Percentiles rank a stretch among this genome's conserved stretches.
phyloP scores from a whole-genome alignment of 1,140 invertebrate genomes.

The Amphibalanus amphitrite region DNA sequence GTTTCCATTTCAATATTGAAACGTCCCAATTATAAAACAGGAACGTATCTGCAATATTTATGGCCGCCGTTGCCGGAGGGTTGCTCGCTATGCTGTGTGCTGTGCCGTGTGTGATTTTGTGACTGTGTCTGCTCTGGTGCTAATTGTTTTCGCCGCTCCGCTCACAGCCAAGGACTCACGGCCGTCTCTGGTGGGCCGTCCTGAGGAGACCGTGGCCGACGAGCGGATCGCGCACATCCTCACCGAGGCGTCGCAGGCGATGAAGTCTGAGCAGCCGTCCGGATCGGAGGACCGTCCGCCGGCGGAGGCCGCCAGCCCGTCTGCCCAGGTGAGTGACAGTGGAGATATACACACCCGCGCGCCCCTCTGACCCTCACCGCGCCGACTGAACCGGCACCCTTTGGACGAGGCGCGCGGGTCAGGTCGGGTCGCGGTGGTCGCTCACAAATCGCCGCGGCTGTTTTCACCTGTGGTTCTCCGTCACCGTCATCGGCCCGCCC shows the following conservation, averaged over 20 bases:
- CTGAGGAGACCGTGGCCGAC: constrained; percentile 64
- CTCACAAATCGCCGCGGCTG: too few relatives aligned
- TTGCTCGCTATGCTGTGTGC: too few relatives aligned
- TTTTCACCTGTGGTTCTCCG: too few relatives aligned
- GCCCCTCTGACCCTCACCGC: too few relatives aligned
- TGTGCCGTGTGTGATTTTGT: too few relatives aligned
- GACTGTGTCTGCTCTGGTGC: too few relatives aligned
- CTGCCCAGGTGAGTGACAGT: constrained; percentile 4
- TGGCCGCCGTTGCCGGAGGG: background rate
- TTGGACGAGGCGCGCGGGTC: too few relatives aligned
- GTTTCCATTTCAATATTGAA: background rate
- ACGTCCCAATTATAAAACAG: background rate
- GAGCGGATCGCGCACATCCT: constrained; percentile 87
- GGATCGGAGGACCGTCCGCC: constrained; percentile 20
- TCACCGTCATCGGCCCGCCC: background rate
- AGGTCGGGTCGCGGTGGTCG: too few relatives aligned
- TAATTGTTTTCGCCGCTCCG: background rate
- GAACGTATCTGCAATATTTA: background rate
- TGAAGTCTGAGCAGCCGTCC: constrained; percentile 26
- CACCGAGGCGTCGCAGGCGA: constrained; percentile 53
- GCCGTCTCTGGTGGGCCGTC: constrained; percentile 26
- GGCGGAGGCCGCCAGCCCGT: constrained; percentile 7
- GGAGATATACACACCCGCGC: too few relatives aligned
- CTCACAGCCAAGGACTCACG: constrained; percentile 29
- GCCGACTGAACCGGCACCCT: too few relatives aligned